Percentiles rank a stretch among this genome's conserved stretches.
Conservation (phyloP, 2,888 invertebrate species). For the Parascotia fuliginaria region DNA sequence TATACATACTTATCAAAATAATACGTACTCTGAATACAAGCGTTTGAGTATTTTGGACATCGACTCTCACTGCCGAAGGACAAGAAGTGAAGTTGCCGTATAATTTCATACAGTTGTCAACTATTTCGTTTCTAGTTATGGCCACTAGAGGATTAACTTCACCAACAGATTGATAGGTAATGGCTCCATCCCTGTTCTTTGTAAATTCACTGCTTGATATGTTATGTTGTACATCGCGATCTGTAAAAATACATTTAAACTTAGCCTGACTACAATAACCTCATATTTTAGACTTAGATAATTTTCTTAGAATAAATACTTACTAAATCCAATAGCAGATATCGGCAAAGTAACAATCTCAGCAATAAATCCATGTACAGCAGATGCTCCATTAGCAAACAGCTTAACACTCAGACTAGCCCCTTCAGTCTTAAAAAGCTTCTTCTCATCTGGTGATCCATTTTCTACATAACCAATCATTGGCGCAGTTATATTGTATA, state of each 20-base stretch:
- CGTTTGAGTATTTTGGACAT: constrained; percentile 97
- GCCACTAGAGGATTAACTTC: constrained; percentile 97
- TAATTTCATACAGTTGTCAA: constrained; percentile 93
- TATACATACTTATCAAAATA: no score
- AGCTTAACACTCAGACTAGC: constrained; percentile 95
- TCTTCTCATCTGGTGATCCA: constrained; percentile 89
- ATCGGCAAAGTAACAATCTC: constrained; percentile 98
- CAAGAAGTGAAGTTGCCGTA: constrained; percentile 98
- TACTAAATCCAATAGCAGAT: constrained; percentile 95
- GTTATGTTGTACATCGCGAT: constrained; percentile 96
- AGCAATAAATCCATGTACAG: constrained; percentile 98
- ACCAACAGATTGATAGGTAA: constrained; percentile 95
- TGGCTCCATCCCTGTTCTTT: constrained; percentile 94
- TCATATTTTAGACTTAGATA: not conserved
- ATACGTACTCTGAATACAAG: constrained; percentile 91
- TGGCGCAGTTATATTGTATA: constrained; percentile 93
- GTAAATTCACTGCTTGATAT: constrained; percentile 93
- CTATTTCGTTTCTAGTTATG: constrained; percentile 94
- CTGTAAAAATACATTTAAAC: constrained; percentile 75
- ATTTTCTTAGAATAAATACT: constrained; percentile 66
- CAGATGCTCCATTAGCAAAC: constrained; percentile 97
- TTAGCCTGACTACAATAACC: not conserved
- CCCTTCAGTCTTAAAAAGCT: constrained; percentile 90
- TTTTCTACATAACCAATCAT: constrained; percentile 90
- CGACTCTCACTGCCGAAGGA: constrained; percentile 92